phyloP scores from a whole-genome alignment of 2,888 invertebrate genomes.

The Dusona sp. region DNA sequence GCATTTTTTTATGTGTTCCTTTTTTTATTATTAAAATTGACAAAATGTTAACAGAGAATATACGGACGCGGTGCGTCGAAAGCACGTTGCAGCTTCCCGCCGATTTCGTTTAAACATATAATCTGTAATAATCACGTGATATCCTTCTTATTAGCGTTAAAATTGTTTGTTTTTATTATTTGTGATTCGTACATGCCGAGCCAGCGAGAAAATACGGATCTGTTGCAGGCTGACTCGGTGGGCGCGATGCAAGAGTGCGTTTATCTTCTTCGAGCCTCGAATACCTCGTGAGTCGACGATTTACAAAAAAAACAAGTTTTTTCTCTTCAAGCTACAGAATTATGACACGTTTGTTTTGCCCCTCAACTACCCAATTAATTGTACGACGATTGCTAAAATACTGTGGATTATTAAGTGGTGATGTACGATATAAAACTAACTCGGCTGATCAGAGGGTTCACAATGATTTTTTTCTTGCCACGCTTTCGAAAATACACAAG shows the following conservation, averaged over 20 bases:
- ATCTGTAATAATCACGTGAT: constrained; percentile 48
- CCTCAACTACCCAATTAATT: constrained; percentile 31
- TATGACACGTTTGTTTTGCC: constrained; percentile 53
- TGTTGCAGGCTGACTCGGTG: constrained; percentile 13
- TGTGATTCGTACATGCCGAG: constrained; percentile 26
- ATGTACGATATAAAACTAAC: constrained; percentile 38
- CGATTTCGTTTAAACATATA: constrained; percentile 52
- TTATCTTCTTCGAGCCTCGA: constrained; percentile 52
- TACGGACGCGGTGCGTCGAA: constrained; percentile 63
- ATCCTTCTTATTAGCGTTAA: constrained; percentile 43
- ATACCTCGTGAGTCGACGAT: constrained; percentile 41
- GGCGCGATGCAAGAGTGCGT: constrained; percentile 6
- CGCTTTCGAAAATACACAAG: neutral
- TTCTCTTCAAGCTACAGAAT: constrained; percentile 34
- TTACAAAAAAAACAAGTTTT: constrained; percentile 18
- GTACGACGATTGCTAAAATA: constrained; percentile 62
- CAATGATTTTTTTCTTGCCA: neutral
- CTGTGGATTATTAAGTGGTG: constrained; percentile 59
- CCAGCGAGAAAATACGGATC: constrained; percentile 48
- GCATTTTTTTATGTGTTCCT: constrained; percentile 13
- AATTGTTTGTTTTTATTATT: neutral
- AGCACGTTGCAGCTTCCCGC: constrained; percentile 54
- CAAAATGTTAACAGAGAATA: constrained; percentile 76
- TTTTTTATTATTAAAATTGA: constrained; percentile 73
- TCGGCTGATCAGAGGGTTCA: neutral